Base-by-base conservation (phyloP, 2,888 invertebrate genomes). In the Podotricha telesiphe region DNA sequence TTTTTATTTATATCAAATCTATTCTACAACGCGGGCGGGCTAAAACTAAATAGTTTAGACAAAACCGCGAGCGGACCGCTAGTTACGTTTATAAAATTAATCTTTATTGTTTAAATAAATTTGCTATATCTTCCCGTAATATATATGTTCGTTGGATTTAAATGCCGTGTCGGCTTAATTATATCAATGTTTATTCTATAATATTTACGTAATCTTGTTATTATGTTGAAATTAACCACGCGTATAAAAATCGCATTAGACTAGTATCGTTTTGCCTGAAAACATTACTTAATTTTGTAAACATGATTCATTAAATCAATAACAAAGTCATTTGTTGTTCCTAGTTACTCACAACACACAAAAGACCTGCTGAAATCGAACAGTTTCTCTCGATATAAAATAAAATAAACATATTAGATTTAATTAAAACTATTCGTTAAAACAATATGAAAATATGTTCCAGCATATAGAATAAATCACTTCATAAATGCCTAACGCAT, bases 261-360 rank as follows among this genome's bases (percentile, higher is more conserved):
- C n/a, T n/a, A n/a, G n/a, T n/a, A n/a, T n/a, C n/a, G n/a, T n/a
- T n/a, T 58, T 22, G 22, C 45, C 37, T 34, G 51, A 34, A 64
- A 64, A 19, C 37, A 53, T 40, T 42, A 53, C 17, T 11, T 64
- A 22, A 53, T 53, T 53, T 37, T 47, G 47, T 48, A 42, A 59
- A 66, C 62, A 62, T 69, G 69, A 66, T 62, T 69, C 69, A 66
- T 62, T 62, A 61, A 61, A 53, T 22, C 59, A 69, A 65, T 53
- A 65, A 65, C 55, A 62, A 34, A 40, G n/a, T 66, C 66, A 20
- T 42, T 64, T 65, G 65, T 59, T 58, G 64, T 64, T 58, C 47
- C 17, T 40, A 22, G 40, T 55, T 61, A 61, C 37, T 48, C 48
- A 62, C 50, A 37, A n/a, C 40, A 45, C 37, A 48, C 19, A 34